Percentiles rank a stretch among this genome's conserved stretches.
phyloP scores from a whole-genome alignment of 2,888 invertebrate genomes.

The Diplolepis rosae region DNA sequence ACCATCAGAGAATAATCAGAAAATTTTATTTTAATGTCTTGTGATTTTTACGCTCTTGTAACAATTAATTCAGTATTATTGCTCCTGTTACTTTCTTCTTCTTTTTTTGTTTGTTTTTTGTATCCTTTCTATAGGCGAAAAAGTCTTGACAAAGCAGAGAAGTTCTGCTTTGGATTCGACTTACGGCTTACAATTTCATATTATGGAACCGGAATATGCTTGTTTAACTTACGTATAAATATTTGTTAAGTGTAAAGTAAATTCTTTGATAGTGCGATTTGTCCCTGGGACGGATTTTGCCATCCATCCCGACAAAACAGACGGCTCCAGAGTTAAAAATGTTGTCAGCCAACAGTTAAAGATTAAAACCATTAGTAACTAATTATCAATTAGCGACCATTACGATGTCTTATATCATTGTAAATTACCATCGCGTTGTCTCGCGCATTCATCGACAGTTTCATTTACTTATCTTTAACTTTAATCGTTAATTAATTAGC shows the following conservation, averaged over 20 bases:
- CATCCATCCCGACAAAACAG: conserved; percentile 16
- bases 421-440: conserved; percentile 62
- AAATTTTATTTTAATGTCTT: conserved; percentile 63
- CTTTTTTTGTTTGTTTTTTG: conserved; percentile 37
- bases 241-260: conserved; percentile 28
- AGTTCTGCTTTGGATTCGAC: conserved; percentile 59
- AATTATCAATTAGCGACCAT: conserved; percentile 69
- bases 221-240: conserved; percentile 49
- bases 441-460: conserved; percentile 62
- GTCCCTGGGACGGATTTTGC: conserved; percentile 11
- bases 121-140: conserved; percentile 57
- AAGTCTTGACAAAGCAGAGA: conserved; percentile 64
- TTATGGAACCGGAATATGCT: conserved; percentile 60
- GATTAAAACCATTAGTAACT: conserved; percentile 71
- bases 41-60: conserved; percentile 71
- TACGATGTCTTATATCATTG: conserved; percentile 66
- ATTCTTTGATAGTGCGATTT: conserved; percentile 27
- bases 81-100: conserved; percentile 46
- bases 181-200: conserved; percentile 60
- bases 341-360: conserved; percentile 70
- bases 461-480: conserved; percentile 64
- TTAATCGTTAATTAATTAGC: conserved; percentile 65
- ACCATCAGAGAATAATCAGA: conserved; percentile 27
- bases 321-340: conserved; percentile 61
- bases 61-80: conserved; percentile 69